Percentiles rank a stretch among this genome's conserved stretches.
Conservation (phyloP, 2,888 invertebrate species). For the Cancer borealis region DNA sequence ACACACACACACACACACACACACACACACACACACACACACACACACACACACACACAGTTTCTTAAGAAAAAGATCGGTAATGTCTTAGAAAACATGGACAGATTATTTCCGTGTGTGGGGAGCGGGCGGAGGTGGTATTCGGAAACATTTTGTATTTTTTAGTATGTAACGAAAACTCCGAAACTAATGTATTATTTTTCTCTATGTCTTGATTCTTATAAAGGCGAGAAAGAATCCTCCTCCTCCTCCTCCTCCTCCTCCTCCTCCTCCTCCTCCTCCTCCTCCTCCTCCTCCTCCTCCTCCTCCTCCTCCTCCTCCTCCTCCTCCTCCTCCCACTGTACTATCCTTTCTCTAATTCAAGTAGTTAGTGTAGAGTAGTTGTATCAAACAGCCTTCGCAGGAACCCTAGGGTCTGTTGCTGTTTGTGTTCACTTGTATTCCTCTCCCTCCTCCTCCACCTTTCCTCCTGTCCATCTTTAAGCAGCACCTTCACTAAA, state of each 20-base stretch:
- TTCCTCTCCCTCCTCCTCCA: neutral
- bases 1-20: conserved; percentile 1
- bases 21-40: conserved; percentile 1
- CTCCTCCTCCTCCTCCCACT: no score
- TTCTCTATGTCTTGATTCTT: no score
- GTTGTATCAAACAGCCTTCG: no score
- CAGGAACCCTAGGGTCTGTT: no score
- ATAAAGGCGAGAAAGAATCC: neutral
- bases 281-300: neutral
- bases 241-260: no score
- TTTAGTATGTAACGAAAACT: no score
- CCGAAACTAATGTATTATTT: no score
- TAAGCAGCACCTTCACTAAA: neutral
- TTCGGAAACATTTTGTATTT: no score
- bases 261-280: neutral
- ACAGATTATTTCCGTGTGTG: neutral
- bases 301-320: neutral
- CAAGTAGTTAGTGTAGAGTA: no score
- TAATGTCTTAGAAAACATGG: neutral
- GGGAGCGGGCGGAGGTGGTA: no score
- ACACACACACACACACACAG: neutral
- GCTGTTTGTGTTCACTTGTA: no score
- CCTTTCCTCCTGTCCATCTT: neutral
- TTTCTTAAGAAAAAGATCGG: neutral
- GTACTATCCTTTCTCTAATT: no score